phyloP scores from a whole-genome alignment of 2,888 invertebrate species.

The Psylliodes chrysocephalus region DNA sequence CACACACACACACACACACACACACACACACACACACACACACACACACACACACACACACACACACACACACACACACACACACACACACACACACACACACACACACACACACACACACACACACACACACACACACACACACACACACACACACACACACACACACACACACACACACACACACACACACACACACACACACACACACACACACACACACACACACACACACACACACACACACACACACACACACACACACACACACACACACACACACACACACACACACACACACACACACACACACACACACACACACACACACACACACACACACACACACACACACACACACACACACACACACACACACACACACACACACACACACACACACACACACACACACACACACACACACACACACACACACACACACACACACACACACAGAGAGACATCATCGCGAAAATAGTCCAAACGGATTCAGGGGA shows the following conservation, averaged over 20 bases:
- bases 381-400: too few relatives aligned
- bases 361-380: background rate
- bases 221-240: background rate
- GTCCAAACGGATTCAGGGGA: too few relatives aligned
- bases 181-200: background rate
- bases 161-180: background rate
- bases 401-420: too few relatives aligned
- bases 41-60: background rate
- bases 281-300: background rate
- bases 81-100: background rate
- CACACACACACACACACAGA: too few relatives aligned
- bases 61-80: background rate
- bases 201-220: background rate
- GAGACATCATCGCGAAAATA: too few relatives aligned
- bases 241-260: background rate
- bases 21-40: background rate
- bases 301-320: background rate
- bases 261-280: background rate
- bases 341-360: background rate
- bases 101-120: background rate
- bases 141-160: background rate
- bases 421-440: too few relatives aligned
- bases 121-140: background rate
- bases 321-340: background rate
- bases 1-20: too few relatives aligned